These are phyloP conservation scores for Oceanodroma leucorhoa DNA, from an alignment of 2,797 vertebrate species.

Conservation along the genomic window DNA sequence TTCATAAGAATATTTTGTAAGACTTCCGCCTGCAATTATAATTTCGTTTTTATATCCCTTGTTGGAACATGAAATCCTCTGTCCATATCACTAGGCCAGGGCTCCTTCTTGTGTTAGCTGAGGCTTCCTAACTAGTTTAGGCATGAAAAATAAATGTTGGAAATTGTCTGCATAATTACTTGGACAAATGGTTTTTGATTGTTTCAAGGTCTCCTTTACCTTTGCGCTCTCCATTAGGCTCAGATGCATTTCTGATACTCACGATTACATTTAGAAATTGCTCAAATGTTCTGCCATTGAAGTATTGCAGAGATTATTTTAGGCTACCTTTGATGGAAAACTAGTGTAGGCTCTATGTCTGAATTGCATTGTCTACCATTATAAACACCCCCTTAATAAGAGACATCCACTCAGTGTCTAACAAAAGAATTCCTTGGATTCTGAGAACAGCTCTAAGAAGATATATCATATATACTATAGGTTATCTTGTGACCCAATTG, in stretches of 20 bases:
- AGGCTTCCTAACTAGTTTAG: not conserved
- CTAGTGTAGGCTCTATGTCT: constrained; percentile 30
- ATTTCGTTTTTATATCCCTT: constrained; percentile 22
- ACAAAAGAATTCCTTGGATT: constrained; percentile 65
- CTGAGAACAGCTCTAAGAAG: constrained; percentile 68
- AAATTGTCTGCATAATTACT: constrained; percentile 36
- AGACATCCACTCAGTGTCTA: constrained; percentile 52
- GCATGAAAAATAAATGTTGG: constrained; percentile 16
- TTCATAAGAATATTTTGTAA: not conserved
- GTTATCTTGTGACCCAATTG: constrained; percentile 73
- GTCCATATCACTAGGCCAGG: constrained; percentile 10
- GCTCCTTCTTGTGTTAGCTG: not conserved
- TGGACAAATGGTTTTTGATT: not conserved
- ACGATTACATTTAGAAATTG: constrained; percentile 18
- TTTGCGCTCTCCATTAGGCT: constrained; percentile 15
- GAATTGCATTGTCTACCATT: constrained; percentile 44
- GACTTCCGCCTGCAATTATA: not conserved
- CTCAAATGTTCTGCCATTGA: constrained; percentile 26
- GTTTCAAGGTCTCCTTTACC: constrained; percentile 18
- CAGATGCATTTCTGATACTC: constrained; percentile 21
- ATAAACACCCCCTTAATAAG: constrained; percentile 72
- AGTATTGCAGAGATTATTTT: constrained; percentile 51
- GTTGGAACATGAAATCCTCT: constrained; percentile 39
- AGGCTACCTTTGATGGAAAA: constrained; percentile 59
- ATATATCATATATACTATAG: constrained; percentile 6